A percentile compares a stretch with the other conserved stretches of the same genome.
Evolutionary conservation across 2,888 invertebrate genomes (phyloP).

Genomic region (Drosophila putrida): DNA sequence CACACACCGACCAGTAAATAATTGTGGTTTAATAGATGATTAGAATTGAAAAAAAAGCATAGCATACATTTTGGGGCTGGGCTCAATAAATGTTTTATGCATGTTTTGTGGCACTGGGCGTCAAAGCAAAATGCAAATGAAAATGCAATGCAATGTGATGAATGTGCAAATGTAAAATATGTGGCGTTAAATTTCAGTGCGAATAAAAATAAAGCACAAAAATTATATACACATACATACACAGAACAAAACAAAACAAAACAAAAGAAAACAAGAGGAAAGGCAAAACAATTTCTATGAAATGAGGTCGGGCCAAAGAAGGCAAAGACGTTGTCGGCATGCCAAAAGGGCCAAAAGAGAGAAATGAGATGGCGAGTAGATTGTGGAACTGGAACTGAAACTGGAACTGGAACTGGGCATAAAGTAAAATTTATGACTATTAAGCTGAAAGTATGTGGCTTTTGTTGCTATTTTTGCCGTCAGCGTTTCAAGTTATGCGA

Average conservation of each 20-base stretch:
- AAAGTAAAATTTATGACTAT: slow-evolving; percentile 74
- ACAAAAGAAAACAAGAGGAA: slow-evolving; percentile 15
- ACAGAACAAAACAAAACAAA: slow-evolving; percentile 24
- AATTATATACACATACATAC: slow-evolving; percentile 21
- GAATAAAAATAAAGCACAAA: slow-evolving; percentile 55
- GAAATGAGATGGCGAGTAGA: slow-evolving; percentile 1
- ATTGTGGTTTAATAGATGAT: slow-evolving; percentile 75
- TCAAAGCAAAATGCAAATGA: slow-evolving; percentile 63
- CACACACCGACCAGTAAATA: slow-evolving; percentile 42
- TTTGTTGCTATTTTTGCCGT: slow-evolving; percentile 69
- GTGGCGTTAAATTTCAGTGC: slow-evolving; percentile 77
- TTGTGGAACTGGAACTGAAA: slow-evolving; percentile 12
- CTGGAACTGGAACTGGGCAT: slow-evolving; percentile 15
- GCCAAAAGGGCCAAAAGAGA: slow-evolving; percentile 2
- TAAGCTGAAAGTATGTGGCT: slow-evolving; percentile 80
- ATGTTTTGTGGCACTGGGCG: slow-evolving; percentile 34
- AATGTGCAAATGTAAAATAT: slow-evolving; percentile 75
- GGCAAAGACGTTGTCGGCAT: slow-evolving; percentile 46
- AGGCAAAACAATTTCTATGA: slow-evolving; percentile 44
- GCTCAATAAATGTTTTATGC: slow-evolving; percentile 47
- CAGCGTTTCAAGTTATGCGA: slow-evolving; percentile 68
- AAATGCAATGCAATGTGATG: slow-evolving; percentile 71
- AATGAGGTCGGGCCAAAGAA: slow-evolving; percentile 60
- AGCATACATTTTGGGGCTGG: slow-evolving; percentile 45
- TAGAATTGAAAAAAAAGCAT: slow-evolving; percentile 50